These are phyloP conservation scores for Panurus biarmicus DNA, from an alignment of 2,113 vertebrate species.

Conservation along the genomic window DNA sequence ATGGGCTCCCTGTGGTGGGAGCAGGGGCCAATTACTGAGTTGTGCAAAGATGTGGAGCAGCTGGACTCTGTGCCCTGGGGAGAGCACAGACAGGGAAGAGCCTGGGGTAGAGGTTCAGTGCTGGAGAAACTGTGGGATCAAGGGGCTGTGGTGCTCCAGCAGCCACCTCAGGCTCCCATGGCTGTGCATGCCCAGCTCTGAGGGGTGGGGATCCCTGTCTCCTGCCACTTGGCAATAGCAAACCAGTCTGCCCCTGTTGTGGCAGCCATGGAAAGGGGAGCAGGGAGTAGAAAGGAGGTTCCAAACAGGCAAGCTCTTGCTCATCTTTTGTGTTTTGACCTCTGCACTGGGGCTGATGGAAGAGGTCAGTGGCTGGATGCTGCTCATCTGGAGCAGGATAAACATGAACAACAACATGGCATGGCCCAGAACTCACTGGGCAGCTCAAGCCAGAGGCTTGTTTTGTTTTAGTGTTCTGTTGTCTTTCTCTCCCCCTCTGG, in stretches of 20 bases:
- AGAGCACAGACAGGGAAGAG: background rate
- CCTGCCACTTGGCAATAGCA: background rate
- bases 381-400: background rate
- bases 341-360: background rate
- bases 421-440: background rate
- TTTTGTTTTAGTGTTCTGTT: conserved; percentile 46
- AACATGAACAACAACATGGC: background rate
- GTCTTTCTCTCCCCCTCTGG: conserved; percentile 17
- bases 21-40: background rate
- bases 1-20: background rate
- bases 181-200: background rate
- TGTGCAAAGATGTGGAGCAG: background rate
- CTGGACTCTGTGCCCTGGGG: background rate
- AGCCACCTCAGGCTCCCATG: background rate
- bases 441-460: background rate
- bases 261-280: background rate
- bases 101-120: background rate
- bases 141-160: background rate
- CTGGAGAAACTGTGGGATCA: background rate
- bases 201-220: background rate
- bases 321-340: background rate
- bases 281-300: accelerated
- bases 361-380: background rate
- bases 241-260: background rate
- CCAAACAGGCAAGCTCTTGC: background rate